Conservation (phyloP, 2,113 vertebrate genomes). For the Dicaeum eximium region DNA sequence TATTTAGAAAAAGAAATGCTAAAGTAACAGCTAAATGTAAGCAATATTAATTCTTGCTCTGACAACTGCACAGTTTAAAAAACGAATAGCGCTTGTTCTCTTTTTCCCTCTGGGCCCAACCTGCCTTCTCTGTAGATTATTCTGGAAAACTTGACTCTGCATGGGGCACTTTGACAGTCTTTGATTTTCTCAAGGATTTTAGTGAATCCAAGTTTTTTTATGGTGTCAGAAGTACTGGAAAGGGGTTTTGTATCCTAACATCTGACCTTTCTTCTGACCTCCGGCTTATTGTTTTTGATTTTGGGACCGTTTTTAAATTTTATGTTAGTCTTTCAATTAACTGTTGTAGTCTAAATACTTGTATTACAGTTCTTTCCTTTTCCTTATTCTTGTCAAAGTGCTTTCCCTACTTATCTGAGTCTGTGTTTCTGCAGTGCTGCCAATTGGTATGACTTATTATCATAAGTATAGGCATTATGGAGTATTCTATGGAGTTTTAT, state of each 20-base stretch:
- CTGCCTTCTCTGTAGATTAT: not conserved
- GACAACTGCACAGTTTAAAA: not conserved
- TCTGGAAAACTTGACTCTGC: not conserved
- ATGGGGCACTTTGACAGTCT: not conserved
- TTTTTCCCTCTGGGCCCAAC: not conserved
- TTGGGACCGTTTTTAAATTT: not conserved
- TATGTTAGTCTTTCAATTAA: not conserved
- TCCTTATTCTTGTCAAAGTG: not conserved
- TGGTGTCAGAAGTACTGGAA: not conserved
- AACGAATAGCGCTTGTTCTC: not conserved
- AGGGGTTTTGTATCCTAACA: not conserved
- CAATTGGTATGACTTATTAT: not conserved
- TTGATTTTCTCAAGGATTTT: not conserved
- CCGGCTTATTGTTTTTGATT: rapidly evolving
- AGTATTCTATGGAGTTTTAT: not conserved
- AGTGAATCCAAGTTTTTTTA: not conserved
- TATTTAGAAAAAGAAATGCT: not conserved
- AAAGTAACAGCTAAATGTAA: not conserved
- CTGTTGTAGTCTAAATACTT: not conserved
- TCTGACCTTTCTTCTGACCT: not conserved
- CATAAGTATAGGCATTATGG: not conserved
- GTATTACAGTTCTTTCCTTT: not conserved
- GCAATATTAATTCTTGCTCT: not conserved
- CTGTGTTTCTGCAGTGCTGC: not conserved
- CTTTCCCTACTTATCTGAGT: not conserved